phyloP scores from a whole-genome alignment of 2,888 invertebrate genomes.

The Noctuana brunneofusca region DNA sequence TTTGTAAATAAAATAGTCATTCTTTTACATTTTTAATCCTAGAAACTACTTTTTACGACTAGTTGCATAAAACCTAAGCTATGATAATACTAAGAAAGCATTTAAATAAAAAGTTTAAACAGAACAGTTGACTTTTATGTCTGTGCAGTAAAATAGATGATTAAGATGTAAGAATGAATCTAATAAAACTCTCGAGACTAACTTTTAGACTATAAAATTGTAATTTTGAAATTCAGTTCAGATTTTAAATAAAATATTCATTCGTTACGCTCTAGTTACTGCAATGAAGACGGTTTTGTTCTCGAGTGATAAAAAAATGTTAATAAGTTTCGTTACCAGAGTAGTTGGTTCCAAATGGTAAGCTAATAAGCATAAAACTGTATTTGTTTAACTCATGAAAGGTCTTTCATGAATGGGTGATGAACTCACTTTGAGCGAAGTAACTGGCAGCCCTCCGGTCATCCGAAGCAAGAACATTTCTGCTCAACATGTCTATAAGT shows the following conservation, averaged over 20 bases:
- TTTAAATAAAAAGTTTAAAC: not conserved
- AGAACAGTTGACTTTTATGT: not conserved
- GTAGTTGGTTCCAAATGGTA: not conserved
- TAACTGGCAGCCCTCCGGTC: too few species aligned
- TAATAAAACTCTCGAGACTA: constrained; percentile 19
- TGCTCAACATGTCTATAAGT: too few species aligned
- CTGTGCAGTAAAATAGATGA: constrained; percentile 4
- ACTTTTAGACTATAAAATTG: constrained; percentile 18
- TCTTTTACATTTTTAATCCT: too few species aligned
- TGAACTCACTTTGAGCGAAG: too few species aligned
- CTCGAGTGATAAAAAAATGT: not conserved
- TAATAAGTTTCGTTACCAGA: constrained; percentile 3
- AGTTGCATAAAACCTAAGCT: not conserved
- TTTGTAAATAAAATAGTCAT: too few species aligned
- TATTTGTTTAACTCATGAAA: not conserved
- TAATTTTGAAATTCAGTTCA: constrained; percentile 17
- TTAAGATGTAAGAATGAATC: constrained; percentile 8
- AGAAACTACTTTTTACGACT: not conserved
- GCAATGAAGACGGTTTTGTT: not conserved
- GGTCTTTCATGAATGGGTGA: too few species aligned
- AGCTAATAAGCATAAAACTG: not conserved
- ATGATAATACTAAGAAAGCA: not conserved
- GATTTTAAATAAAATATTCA: constrained; percentile 16
- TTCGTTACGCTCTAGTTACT: constrained; percentile 12
- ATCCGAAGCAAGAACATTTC: too few species aligned